A percentile compares a stretch with the other conserved stretches of the same genome.
phyloP scores from a whole-genome alignment of 1,140 invertebrate species.

The Drosophila tani region DNA sequence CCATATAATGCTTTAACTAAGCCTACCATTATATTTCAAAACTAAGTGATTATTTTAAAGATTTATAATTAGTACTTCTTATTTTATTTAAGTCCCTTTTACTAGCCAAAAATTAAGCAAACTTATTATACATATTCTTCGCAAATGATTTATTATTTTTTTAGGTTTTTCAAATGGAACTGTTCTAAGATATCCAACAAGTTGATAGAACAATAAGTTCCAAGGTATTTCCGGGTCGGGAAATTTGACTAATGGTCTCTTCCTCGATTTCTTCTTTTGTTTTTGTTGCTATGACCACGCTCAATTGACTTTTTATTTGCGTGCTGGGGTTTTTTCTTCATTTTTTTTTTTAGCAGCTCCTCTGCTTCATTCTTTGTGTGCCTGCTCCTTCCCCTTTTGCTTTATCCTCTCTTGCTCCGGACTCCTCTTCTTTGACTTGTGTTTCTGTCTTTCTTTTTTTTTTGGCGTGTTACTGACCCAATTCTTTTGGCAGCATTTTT shows the following conservation, averaged over 20 bases:
- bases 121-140: too few relatives aligned
- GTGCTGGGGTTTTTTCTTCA: slow-evolving; percentile 36
- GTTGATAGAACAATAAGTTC: too few relatives aligned
- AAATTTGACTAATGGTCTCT: slow-evolving; percentile 3
- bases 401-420: slow-evolving; percentile 10
- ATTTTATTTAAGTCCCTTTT: too few relatives aligned
- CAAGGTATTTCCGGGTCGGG: background rate
- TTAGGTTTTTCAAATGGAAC: background rate
- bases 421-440: slow-evolving; percentile 34
- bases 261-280: slow-evolving; percentile 47
- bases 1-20: too few relatives aligned
- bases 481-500: slow-evolving; percentile 67
- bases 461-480: slow-evolving; percentile 80
- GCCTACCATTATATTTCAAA: too few relatives aligned
- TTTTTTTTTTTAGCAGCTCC: slow-evolving; percentile 19
- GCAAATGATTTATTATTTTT: too few relatives aligned
- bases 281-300: slow-evolving; percentile 64
- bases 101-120: too few relatives aligned
- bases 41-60: too few relatives aligned
- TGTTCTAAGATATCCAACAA: background rate
- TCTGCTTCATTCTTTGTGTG: slow-evolving; percentile 22
- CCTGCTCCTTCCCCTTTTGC: slow-evolving; percentile 35
- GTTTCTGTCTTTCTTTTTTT: slow-evolving; percentile 40
- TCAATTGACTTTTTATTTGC: slow-evolving; percentile 72
- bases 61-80: too few relatives aligned